Conservation (phyloP, 1,140 invertebrate species). For the roundworm (Caenorhabditis elegans) region DNA sequence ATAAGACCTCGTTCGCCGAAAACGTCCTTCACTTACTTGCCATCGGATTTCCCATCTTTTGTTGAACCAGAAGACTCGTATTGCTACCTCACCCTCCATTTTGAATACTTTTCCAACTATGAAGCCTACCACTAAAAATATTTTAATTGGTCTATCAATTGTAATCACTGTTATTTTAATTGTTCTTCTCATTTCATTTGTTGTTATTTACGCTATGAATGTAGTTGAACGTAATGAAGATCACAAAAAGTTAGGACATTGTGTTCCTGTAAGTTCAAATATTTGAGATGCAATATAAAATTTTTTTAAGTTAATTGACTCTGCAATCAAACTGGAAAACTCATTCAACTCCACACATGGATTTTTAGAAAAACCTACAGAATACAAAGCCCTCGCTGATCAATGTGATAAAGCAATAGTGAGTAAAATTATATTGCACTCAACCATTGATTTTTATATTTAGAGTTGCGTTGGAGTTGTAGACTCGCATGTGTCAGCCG, state of each 20-base stretch:
- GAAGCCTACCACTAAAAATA: not conserved
- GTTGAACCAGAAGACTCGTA: too few species aligned
- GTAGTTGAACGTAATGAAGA: not conserved
- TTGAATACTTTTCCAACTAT: not conserved
- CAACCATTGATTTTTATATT: not conserved
- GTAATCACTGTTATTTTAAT: not conserved
- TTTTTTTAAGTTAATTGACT: not conserved
- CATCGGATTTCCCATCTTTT: not conserved
- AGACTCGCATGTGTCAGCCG: not conserved
- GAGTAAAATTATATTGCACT: not conserved
- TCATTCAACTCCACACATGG: not conserved
- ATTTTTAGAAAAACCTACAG: not conserved
- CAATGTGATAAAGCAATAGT: not conserved
- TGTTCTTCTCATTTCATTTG: not conserved
- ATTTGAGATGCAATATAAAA: too few species aligned
- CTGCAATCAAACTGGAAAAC: not conserved
- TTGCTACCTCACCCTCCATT: not conserved
- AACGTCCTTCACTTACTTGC: slow-evolving; percentile 6
- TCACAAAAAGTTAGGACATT: not conserved
- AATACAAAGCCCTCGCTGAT: not conserved
- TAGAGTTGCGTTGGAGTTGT: not conserved
- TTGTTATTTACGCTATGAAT: not conserved
- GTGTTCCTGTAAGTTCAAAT: not conserved
- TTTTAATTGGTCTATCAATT: not conserved
- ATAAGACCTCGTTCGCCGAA: slow-evolving; percentile 4